A percentile compares a stretch with the other conserved stretches of the same genome.
Conservation (phyloP, 2,797 vertebrate genomes). For the Cheirogaleus major region DNA sequence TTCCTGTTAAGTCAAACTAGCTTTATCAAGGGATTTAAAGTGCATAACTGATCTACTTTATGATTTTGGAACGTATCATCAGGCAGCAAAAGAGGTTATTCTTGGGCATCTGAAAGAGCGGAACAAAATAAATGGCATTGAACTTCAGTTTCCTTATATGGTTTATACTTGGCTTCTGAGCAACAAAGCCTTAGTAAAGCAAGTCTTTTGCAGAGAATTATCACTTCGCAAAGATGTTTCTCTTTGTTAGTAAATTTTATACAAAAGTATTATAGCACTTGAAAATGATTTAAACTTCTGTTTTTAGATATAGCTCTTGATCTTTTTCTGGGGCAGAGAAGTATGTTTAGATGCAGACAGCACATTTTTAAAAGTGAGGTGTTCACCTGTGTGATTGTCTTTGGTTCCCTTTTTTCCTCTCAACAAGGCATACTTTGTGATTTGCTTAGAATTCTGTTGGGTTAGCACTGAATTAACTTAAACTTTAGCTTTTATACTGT, state of each 20-base stretch:
- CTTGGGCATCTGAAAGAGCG: slow-evolving; percentile 77
- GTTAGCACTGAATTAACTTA: slow-evolving; percentile 33
- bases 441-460: slow-evolving; percentile 51
- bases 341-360: slow-evolving; percentile 57
- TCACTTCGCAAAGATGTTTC: slow-evolving; percentile 72
- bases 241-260: slow-evolving; percentile 63
- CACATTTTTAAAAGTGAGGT: slow-evolving; percentile 59
- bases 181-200: slow-evolving; percentile 81
- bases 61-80: slow-evolving; percentile 66
- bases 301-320: slow-evolving; percentile 13
- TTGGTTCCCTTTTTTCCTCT: not conserved
- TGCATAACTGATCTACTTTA: slow-evolving; percentile 40
- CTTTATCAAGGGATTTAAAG: slow-evolving; percentile 58
- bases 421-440: not conserved
- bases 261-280: slow-evolving; percentile 46
- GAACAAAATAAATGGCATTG: slow-evolving; percentile 82
- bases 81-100: slow-evolving; percentile 75
- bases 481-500: slow-evolving; percentile 31
- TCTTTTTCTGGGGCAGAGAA: slow-evolving; percentile 51
- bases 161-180: slow-evolving; percentile 83
- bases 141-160: slow-evolving; percentile 85
- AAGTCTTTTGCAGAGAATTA: slow-evolving; percentile 81
- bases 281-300: slow-evolving; percentile 66
- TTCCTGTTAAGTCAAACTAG: not conserved
- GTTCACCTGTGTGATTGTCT: not conserved